Evolutionary conservation across 2,113 vertebrate species (phyloP).

Genomic region (Microtus ochrogaster): DNA sequence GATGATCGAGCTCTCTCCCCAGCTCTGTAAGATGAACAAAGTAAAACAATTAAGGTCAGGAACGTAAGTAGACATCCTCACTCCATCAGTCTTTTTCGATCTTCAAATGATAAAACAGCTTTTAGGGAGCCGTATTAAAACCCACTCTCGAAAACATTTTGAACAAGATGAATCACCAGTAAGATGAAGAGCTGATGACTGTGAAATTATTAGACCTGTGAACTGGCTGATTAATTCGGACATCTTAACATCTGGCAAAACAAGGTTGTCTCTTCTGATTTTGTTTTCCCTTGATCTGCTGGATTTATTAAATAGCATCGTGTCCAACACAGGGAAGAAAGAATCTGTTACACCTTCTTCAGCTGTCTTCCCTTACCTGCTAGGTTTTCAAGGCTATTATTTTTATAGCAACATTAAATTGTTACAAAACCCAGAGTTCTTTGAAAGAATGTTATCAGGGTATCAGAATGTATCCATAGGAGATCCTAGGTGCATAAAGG

Average conservation of each 20-base stretch:
- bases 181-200: background rate
- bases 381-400: background rate
- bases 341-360: background rate
- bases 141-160: background rate
- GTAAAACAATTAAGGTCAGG: background rate
- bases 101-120: background rate
- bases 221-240: background rate
- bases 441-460: background rate
- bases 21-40: background rate
- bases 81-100: background rate
- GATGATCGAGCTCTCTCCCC: background rate
- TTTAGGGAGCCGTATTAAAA: background rate
- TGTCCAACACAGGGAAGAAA: background rate
- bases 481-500: background rate
- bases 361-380: background rate
- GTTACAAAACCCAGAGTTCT: no score
- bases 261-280: background rate
- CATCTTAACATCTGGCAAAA: background rate
- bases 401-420: background rate
- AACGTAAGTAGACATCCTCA: background rate
- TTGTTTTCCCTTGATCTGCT: background rate
- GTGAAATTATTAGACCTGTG: background rate
- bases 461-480: background rate
- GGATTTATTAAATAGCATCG: background rate
- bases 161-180: background rate